phyloP scores from a whole-genome alignment of 2,888 invertebrate genomes.

The Ligdia adustata region DNA sequence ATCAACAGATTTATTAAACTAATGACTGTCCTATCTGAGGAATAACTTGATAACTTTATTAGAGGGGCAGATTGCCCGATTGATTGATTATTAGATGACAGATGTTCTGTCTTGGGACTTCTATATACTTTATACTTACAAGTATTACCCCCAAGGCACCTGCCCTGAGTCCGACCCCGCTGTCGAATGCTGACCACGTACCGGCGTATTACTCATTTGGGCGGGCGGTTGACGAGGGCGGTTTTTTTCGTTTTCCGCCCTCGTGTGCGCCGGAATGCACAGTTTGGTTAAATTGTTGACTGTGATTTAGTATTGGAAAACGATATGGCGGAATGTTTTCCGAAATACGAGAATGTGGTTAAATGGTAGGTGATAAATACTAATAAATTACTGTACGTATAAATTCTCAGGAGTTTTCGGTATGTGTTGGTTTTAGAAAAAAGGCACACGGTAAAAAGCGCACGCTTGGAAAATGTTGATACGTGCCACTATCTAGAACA shows the following conservation, averaged over 20 bases:
- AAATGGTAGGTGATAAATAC: constrained; percentile 12
- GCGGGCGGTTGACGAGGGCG: constrained; percentile 50
- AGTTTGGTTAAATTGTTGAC: constrained; percentile 37
- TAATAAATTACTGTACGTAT: constrained; percentile 4
- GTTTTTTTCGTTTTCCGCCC: constrained; percentile 43
- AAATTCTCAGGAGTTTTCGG: not conserved
- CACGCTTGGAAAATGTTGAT: too few species aligned
- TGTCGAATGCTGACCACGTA: constrained; percentile 55
- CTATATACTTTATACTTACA: not conserved
- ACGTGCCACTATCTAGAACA: too few species aligned
- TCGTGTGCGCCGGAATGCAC: constrained; percentile 27
- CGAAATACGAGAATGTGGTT: constrained; percentile 10
- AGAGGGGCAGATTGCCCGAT: too few species aligned
- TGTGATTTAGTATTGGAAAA: constrained; percentile 38
- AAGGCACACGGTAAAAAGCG: too few species aligned
- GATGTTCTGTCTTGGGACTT: not conserved
- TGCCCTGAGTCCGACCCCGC: constrained; percentile 25
- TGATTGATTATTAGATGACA: too few species aligned
- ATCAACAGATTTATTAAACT: too few species aligned
- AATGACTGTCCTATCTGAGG: too few species aligned
- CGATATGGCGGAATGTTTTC: constrained; percentile 27
- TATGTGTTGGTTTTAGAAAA: constrained; percentile 1
- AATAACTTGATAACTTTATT: too few species aligned
- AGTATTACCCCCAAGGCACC: not conserved
- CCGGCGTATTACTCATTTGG: constrained; percentile 59